phyloP scores from a whole-genome alignment of 2,797 vertebrate genomes.

The Manis javanica region DNA sequence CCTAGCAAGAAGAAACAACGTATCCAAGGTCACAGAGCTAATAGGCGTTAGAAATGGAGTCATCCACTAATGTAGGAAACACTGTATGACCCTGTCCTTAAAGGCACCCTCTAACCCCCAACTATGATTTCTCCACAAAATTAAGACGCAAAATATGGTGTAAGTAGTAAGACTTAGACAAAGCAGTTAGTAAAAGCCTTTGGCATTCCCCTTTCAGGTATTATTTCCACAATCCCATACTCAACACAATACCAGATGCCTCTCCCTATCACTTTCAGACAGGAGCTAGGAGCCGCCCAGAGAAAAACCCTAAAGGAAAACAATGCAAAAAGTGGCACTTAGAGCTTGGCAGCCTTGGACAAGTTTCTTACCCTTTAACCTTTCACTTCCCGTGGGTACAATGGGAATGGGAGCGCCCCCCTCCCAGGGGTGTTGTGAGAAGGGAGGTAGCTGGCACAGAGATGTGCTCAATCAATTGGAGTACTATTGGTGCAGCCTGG shows the following conservation, averaged over 20 bases:
- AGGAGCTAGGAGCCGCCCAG: not conserved
- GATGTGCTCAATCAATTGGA: not conserved
- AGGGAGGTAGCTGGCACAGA: not conserved
- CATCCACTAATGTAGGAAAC: not conserved
- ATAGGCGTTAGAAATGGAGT: not conserved
- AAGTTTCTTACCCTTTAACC: not conserved
- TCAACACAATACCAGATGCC: not conserved
- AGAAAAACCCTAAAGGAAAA: conserved; percentile 13
- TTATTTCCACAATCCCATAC: not conserved
- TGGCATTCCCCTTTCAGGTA: not conserved
- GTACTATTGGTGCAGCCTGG: not conserved
- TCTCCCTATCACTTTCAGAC: not conserved
- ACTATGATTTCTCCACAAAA: not conserved
- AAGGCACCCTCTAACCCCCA: not conserved
- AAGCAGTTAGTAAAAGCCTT: not conserved
- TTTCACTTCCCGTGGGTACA: not conserved
- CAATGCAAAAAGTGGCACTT: not conserved
- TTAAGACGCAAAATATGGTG: not conserved
- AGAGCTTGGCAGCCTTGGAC: not conserved
- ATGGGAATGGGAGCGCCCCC: accelerated
- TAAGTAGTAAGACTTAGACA: not conserved
- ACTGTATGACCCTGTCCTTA: not conserved
- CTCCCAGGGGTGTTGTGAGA: not conserved
- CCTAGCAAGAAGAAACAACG: not conserved
- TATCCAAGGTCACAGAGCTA: not conserved